Evolutionary conservation across 2,113 vertebrate species (phyloP), one percentile per base, ranked within the genome.

Genomic region (Semicossyphus pulcher): DNA sequence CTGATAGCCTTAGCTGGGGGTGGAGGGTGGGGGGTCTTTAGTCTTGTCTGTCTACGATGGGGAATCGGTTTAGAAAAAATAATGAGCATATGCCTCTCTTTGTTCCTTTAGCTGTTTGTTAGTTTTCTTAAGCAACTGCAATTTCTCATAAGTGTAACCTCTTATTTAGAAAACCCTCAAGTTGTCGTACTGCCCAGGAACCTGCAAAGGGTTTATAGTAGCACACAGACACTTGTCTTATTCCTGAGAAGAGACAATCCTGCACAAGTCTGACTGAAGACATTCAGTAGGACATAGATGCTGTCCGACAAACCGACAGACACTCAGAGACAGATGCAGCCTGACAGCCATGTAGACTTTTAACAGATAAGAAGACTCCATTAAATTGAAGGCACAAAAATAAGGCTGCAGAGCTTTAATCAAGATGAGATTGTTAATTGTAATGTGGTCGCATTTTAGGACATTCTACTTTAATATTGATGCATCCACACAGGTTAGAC

Each of bases 1-100:
- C 86, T 90, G 86, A 91, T 87, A 84, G 83, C 73, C 73, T 87
- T 88, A 87, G 68, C 81, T 80, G 62, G 42, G 57, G 59, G 57
- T 71, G 20, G 23, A 56, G 59, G 48, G 58, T 42, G 58, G 57
- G 60, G 67, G 79, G 9, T 62, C 47, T 65, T 85, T 65, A 72
- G 53, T 74, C 60, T 61, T 80, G 72, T 60, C 74, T 78, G 71
- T 61, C 54, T 81, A 28, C 31, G 0, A 23, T 74, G n/a, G 58
- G 72, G 15, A 76, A 78, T 78, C 61, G 1, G 69, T 90, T 85
- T 83, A 75, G 54, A 71, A 81, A 29, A 25, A 16, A 2, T 2
- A 65, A 68, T 45, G 34, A 79, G 81, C 81, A 71, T 74, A 87
- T 84, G 68, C 78, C 26, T 81, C 42, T 36, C 20, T 78, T 78